Evolutionary conservation across 2,797 vertebrate genomes (phyloP).

Genomic region (Florisuga fusca): DNA sequence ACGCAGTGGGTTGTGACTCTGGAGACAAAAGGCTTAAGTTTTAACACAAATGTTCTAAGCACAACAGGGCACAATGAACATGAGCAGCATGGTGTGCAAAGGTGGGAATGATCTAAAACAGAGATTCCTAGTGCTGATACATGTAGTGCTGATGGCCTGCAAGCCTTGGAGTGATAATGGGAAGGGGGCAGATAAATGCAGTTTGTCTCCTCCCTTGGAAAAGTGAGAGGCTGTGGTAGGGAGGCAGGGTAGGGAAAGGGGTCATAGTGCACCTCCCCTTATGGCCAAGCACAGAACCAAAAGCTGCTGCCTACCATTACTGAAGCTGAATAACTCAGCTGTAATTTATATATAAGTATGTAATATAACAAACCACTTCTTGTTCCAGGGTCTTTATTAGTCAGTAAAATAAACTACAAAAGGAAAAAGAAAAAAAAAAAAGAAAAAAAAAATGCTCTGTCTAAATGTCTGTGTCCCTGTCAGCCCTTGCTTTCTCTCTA

Average conservation of each 20-base stretch:
- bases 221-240: not conserved
- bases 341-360: not conserved
- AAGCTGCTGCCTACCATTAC: not conserved
- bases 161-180: not conserved
- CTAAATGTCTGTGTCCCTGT: not conserved
- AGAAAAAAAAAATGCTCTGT: not conserved
- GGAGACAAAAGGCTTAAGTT: not conserved
- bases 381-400: not conserved
- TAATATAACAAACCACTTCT: not conserved
- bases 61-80: rapidly evolving
- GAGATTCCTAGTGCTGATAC: not conserved
- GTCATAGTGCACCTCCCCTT: not conserved
- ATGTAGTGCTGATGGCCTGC: not conserved
- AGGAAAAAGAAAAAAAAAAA: not conserved
- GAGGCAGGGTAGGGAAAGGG: not conserved
- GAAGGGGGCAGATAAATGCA: not conserved
- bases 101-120: not conserved
- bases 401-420: not conserved
- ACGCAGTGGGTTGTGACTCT: not conserved
- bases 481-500: not conserved
- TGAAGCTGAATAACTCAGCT: not conserved
- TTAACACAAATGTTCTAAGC: too few relatives aligned
- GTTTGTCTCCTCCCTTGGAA: not conserved
- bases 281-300: not conserved
- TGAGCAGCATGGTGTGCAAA: not conserved